Base-by-base conservation (phyloP, 2,888 invertebrate species). In the Falcaria lacertinaria region DNA sequence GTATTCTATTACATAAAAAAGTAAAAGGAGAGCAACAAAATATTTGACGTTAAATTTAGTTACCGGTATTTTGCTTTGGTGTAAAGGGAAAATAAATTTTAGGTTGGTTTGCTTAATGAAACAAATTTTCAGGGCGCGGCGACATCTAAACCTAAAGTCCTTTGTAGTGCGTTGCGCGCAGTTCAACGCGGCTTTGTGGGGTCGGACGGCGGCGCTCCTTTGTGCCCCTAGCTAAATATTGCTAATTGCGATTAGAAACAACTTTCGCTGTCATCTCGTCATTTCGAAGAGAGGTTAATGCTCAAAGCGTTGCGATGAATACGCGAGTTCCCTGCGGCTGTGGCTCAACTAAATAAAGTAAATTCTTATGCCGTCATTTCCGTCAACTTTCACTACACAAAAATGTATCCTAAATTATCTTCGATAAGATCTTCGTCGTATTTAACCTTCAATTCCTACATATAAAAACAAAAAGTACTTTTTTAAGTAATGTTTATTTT, bases 81-180 rank as follows among this genome's bases (percentile, higher is more conserved):
- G 69, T 69, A 68, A 71, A 72, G 66, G 74, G 65, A 75, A 83
- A 83, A 79, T 76, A 79, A 81, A 82, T 76, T 80, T 77, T 72
- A 61, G 80, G 72, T 63, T 65, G 69, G 72, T 64, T 64, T 74
- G 79, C 69, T 80, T 81, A 86, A 85, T 87, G 86, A 85, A 85
- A 85, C 86, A 82, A 85, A 88, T 84, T 87, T 85, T 79, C 77
- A 73, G 78, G 78, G 78, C 72, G 73, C 72, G 73, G 80, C 72
- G 77, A 80, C 84, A 77, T 84, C 82, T 82, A 83, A 83, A 78
- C 80, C 80, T 79, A 80, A 76, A 80, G 79, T 75, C 80, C 83
- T 87, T 87, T 87, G 87, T 86, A 80, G 80, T 79, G 76, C 65
- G 74, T 66, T 47, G 54, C 59, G 52, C 54, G 52, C 52, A 52